These are phyloP conservation scores for Brachionus plicatilis DNA, from an alignment of 1,140 invertebrate species.

Conservation along the genomic window DNA sequence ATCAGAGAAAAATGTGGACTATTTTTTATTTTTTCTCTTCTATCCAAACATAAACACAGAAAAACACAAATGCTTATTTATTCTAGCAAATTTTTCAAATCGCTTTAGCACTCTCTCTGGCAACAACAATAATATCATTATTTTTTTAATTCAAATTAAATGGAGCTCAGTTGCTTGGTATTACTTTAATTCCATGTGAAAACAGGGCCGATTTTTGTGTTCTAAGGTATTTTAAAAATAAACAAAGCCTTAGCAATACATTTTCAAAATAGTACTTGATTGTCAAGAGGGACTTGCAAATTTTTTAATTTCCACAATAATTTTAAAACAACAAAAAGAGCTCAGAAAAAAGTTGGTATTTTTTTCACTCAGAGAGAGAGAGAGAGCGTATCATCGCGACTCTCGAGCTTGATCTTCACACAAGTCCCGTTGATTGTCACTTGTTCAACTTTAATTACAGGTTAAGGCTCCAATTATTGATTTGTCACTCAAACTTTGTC, in stretches of 20 bases:
- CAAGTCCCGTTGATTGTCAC: background rate
- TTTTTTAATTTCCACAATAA: background rate
- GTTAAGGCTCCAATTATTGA: background rate
- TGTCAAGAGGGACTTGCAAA: background rate
- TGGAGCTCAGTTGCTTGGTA: background rate
- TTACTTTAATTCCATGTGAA: slow-evolving; percentile 24
- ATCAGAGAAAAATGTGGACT: background rate
- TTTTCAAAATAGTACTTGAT: background rate
- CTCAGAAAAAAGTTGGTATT: background rate
- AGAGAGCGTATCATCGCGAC: background rate
- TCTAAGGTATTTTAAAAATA: background rate
- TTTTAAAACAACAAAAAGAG: background rate
- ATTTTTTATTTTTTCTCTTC: background rate
- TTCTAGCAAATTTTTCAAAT: slow-evolving; percentile 3
- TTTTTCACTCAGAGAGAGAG: background rate
- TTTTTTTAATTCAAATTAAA: background rate
- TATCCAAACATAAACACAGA: background rate
- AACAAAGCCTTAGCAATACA: slow-evolving; percentile 1
- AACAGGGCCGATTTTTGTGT: background rate
- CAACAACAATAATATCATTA: background rate
- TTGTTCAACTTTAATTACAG: slow-evolving; percentile 23
- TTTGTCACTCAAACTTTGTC: background rate
- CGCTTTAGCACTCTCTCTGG: background rate
- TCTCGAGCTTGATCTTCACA: slow-evolving; percentile 14
- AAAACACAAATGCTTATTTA: slow-evolving; percentile 3